Percentiles rank a stretch among this genome's conserved stretches.
Conservation (phyloP, 2,797 vertebrate species). For the Tadarida brasiliensis region DNA sequence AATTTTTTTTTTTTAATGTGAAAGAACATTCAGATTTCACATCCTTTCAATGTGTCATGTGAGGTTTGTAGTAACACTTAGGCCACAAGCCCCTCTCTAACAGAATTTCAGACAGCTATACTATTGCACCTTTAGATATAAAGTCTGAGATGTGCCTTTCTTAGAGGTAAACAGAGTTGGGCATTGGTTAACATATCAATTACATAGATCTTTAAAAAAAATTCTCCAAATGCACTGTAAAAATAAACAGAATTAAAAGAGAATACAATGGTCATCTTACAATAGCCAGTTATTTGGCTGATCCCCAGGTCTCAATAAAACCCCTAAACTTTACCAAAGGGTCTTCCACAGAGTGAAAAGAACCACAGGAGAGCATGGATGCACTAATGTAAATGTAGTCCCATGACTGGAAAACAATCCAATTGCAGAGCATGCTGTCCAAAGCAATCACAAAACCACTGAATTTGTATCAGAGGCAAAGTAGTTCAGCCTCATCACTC, state of each 20-base stretch:
- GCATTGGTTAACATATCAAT: background rate
- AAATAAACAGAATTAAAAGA: background rate
- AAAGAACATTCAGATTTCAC: background rate
- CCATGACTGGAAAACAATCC: background rate
- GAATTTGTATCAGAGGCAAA: background rate
- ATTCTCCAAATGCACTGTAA: background rate
- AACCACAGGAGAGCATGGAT: background rate
- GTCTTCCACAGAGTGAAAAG: background rate
- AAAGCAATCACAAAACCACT: background rate
- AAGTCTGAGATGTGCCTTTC: background rate
- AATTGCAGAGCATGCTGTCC: background rate
- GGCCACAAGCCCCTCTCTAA: background rate
- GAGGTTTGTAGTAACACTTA: background rate
- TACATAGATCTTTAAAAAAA: background rate
- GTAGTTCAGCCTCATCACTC: background rate
- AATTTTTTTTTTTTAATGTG: background rate
- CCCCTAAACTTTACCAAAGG: background rate
- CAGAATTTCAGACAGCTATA: slow-evolving; percentile 23
- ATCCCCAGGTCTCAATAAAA: background rate
- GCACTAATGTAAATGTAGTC: background rate
- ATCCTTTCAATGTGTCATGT: background rate
- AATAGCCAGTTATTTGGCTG: background rate
- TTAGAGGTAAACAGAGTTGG: background rate
- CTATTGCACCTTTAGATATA: background rate
- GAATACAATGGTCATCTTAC: background rate